A percentile compares a stretch with the other conserved stretches of the same genome.
These are phyloP conservation scores for Lampris incognitus DNA, from an alignment of 2,113 vertebrate genomes.

Conservation along the genomic window DNA sequence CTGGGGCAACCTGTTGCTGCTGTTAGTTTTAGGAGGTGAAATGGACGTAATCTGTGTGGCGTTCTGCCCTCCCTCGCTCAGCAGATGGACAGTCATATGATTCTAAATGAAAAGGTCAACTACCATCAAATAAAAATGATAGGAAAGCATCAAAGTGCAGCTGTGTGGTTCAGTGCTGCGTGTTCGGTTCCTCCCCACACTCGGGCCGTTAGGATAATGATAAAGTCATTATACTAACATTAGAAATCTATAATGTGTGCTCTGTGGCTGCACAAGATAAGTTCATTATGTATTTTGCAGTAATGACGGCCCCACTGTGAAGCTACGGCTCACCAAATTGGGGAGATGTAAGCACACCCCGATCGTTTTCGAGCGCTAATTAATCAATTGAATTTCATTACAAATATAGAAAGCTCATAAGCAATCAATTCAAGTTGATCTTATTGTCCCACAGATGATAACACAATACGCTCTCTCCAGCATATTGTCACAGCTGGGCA, in stretches of 20 bases:
- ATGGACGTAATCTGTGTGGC: too few relatives aligned
- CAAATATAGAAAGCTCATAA: constrained; percentile 15
- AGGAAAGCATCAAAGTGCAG: constrained; percentile 8
- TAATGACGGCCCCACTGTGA: constrained; percentile 10
- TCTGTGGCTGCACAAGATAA: constrained; percentile 24
- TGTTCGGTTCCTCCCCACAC: constrained; percentile 16
- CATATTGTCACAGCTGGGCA: constrained; percentile 17
- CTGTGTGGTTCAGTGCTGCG: constrained; percentile 18
- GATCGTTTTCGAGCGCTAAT: constrained; percentile 40
- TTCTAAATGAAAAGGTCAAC: background rate
- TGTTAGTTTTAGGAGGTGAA: too few relatives aligned
- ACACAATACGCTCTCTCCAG: constrained; percentile 20
- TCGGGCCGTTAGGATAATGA: constrained; percentile 29
- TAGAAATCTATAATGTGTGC: constrained; percentile 45
- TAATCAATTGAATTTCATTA: constrained; percentile 45
- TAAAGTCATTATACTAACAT: constrained; percentile 49
- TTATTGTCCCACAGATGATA: constrained; percentile 32
- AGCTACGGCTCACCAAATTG: constrained; percentile 11
- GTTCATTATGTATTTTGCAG: constrained; percentile 30
- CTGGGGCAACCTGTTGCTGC: too few relatives aligned
- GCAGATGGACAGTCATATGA: background rate
- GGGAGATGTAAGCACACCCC: constrained; percentile 19
- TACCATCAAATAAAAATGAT: background rate
- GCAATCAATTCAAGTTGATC: constrained; percentile 29
- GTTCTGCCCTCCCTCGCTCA: background rate